phyloP scores from a whole-genome alignment of 2,888 invertebrate genomes.

The Nomada fabriciana region DNA sequence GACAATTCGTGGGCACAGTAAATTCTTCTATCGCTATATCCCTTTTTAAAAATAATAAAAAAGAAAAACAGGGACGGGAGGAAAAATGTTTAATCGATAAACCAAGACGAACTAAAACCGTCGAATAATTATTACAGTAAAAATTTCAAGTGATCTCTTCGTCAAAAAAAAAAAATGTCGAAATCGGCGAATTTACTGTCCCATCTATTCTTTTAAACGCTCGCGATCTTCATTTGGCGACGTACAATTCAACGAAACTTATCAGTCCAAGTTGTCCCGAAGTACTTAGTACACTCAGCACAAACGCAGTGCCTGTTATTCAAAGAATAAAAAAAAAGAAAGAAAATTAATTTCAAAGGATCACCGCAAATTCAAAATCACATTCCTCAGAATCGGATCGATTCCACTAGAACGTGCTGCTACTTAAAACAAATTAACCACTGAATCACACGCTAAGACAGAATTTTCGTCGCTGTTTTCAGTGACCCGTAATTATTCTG shows the following conservation, averaged over 20 bases:
- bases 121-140: background rate
- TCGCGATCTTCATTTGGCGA: background rate
- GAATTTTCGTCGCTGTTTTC: background rate
- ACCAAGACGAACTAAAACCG: conserved; percentile 10
- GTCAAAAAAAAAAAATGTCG: background rate
- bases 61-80: too few species aligned
- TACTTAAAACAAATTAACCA: conserved; percentile 35
- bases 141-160: background rate
- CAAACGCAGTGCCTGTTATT: background rate
- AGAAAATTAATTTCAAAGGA: conserved; percentile 18
- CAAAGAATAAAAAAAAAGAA: conserved; percentile 3
- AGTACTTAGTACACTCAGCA: conserved; percentile 26
- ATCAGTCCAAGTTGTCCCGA: conserved; percentile 18
- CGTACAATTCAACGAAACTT: conserved; percentile 8
- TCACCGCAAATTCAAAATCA: conserved; percentile 10
- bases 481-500: conserved; percentile 15
- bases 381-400: background rate
- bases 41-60: background rate
- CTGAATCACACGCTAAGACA: background rate
- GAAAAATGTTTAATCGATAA: background rate
- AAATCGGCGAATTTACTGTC: conserved; percentile 28
- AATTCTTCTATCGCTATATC: conserved; percentile 12
- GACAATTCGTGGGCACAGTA: conserved; percentile 7
- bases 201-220: background rate
- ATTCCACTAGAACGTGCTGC: background rate